A percentile compares a stretch with the other conserved stretches of the same genome.
These are phyloP conservation scores for Gouania willdenowi DNA, from an alignment of 2,797 vertebrate species.

Conservation along the genomic window DNA sequence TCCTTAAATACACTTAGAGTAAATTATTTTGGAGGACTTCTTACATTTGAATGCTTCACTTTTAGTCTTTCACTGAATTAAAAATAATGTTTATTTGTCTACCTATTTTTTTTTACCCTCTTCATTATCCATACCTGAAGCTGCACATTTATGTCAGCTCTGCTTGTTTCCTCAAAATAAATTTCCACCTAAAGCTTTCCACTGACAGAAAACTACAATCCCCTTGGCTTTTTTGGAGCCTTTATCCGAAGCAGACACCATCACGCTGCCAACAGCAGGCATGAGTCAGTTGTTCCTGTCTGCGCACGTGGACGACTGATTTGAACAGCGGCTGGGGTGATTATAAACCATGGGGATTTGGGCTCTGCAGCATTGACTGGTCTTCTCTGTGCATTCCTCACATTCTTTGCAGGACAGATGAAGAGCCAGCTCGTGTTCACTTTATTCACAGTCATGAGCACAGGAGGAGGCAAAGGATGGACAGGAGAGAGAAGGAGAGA, in stretches of 20 bases:
- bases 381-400: slow-evolving; percentile 66
- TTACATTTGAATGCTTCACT: no score
- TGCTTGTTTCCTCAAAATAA: no score
- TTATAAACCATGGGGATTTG: slow-evolving; percentile 22
- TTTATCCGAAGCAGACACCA: slow-evolving; percentile 51
- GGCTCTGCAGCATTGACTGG: slow-evolving; percentile 38
- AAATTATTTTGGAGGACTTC: no score
- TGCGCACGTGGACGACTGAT: slow-evolving; percentile 35
- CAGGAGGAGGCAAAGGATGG: neutral
- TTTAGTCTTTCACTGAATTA: no score
- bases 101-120: neutral
- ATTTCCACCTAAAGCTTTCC: no score
- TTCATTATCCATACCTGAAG: neutral
- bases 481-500: slow-evolving; percentile 22
- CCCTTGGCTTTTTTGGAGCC: slow-evolving; percentile 21
- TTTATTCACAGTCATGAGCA: slow-evolving; percentile 31
- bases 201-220: no score
- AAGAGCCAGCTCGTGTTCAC: slow-evolving; percentile 37
- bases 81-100: no score
- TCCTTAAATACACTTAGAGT: no score
- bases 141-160: no score
- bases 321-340: slow-evolving; percentile 22
- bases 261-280: slow-evolving; percentile 3
- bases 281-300: slow-evolving; percentile 23
- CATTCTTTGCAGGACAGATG: slow-evolving; percentile 65